Evolutionary conservation across 2,113 vertebrate species (phyloP).

Genomic region (Psilopsiagon aymara): DNA sequence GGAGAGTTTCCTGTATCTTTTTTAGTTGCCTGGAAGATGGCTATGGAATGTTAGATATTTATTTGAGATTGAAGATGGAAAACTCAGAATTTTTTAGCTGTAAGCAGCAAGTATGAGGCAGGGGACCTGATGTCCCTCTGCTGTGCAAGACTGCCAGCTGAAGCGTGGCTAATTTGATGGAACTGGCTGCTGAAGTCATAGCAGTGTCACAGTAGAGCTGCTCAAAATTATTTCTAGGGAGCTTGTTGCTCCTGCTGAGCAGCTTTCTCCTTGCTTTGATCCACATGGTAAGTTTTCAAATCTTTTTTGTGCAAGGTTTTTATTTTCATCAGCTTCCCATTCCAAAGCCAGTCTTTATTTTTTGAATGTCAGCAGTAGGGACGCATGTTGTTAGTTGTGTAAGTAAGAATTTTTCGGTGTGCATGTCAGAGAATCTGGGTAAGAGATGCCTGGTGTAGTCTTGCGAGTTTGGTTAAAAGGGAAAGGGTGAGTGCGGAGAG

Average conservation of each 20-base stretch:
- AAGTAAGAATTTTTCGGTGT: background rate
- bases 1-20: background rate
- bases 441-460: background rate
- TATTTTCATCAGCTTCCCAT: background rate
- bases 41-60: background rate
- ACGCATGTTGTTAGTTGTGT: background rate
- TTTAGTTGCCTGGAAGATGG: background rate
- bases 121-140: too few relatives aligned
- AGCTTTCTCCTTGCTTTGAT: background rate
- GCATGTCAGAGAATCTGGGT: background rate
- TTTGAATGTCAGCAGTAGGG: background rate
- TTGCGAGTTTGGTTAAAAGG: background rate
- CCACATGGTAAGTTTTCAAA: background rate
- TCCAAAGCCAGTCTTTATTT: background rate
- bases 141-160: background rate
- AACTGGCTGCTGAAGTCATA: background rate
- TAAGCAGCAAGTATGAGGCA: background rate
- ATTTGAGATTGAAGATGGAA: background rate
- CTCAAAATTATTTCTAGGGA: background rate
- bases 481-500: background rate
- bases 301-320: background rate
- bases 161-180: background rate
- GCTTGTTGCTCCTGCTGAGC: background rate
- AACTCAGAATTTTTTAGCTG: background rate
- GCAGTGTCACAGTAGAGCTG: background rate